These are phyloP conservation scores for Dermatemys mawii DNA, from an alignment of 2,113 vertebrate species.

Conservation along the genomic window DNA sequence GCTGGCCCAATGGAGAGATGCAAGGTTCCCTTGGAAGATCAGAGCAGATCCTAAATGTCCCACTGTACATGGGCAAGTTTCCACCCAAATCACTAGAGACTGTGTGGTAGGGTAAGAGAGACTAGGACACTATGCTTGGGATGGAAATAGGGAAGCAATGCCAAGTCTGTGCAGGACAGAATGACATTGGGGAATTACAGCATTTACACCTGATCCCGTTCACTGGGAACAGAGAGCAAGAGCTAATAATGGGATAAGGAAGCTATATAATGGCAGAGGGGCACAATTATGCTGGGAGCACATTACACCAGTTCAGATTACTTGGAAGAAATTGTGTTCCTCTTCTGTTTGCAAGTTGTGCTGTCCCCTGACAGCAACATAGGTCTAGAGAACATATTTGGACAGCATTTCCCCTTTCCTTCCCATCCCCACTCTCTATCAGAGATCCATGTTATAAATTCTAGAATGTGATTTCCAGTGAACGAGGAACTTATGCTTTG, in stretches of 20 bases:
- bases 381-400: rapidly evolving
- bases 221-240: not conserved
- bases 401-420: not conserved
- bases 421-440: not conserved
- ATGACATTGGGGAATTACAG: not conserved
- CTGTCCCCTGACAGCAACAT: not conserved
- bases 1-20: not conserved
- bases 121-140: not conserved
- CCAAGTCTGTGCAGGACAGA: not conserved
- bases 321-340: not conserved
- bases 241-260: not conserved
- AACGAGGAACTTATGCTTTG: not conserved
- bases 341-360: not conserved
- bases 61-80: not conserved
- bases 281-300: not conserved
- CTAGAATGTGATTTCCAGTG: not conserved
- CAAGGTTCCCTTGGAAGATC: not conserved
- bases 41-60: not conserved
- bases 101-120: not conserved
- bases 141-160: not conserved
- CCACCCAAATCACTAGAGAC: not conserved
- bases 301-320: not conserved
- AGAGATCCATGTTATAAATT: not conserved
- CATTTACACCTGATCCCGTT: not conserved
- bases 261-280: not conserved